phyloP scores from a whole-genome alignment of 2,888 invertebrate genomes.

The Danaus chrysippus region DNA sequence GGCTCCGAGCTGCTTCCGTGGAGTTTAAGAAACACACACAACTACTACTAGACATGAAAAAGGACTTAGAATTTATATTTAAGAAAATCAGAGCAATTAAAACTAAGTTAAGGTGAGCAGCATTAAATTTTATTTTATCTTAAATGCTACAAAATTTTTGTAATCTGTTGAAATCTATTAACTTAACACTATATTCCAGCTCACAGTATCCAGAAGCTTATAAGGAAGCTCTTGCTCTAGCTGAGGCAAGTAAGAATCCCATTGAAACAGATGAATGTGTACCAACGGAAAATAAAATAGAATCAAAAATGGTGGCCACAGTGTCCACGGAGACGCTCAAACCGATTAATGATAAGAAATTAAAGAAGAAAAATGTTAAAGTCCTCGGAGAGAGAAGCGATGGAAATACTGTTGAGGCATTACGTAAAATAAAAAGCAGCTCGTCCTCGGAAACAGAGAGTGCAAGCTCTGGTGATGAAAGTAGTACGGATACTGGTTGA shows the following conservation, averaged over 20 bases:
- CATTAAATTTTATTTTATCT: not conserved
- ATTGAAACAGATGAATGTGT: slow-evolving; percentile 63
- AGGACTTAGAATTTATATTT: slow-evolving; percentile 96
- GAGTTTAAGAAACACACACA: slow-evolving; percentile 96
- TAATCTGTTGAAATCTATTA: not conserved
- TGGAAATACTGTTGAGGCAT: slow-evolving; percentile 16
- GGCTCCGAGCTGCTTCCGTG: slow-evolving; percentile 89
- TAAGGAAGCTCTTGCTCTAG: slow-evolving; percentile 78
- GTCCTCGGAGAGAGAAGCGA: slow-evolving; percentile 22
- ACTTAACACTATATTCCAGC: slow-evolving; percentile 44
- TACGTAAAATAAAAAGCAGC: slow-evolving; percentile 43
- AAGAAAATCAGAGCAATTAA: slow-evolving; percentile 92
- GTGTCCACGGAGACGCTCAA: slow-evolving; percentile 71
- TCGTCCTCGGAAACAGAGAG: slow-evolving; percentile 82
- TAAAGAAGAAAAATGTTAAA: slow-evolving; percentile 50
- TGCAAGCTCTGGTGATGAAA: slow-evolving; percentile 82
- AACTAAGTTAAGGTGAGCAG: slow-evolving; percentile 82
- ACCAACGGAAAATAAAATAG: slow-evolving; percentile 46
- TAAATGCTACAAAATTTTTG: not conserved
- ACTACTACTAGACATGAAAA: slow-evolving; percentile 93
- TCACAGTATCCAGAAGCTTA: slow-evolving; percentile 84
- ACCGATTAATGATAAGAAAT: slow-evolving; percentile 54
- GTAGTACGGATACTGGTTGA: slow-evolving; percentile 80
- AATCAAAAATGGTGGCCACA: slow-evolving; percentile 70
- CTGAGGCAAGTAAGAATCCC: slow-evolving; percentile 65